A percentile compares a stretch with the other conserved stretches of the same genome.
Evolutionary conservation across 2,797 vertebrate species (phyloP).

Genomic region (Kryptolebias ocellatus): DNA sequence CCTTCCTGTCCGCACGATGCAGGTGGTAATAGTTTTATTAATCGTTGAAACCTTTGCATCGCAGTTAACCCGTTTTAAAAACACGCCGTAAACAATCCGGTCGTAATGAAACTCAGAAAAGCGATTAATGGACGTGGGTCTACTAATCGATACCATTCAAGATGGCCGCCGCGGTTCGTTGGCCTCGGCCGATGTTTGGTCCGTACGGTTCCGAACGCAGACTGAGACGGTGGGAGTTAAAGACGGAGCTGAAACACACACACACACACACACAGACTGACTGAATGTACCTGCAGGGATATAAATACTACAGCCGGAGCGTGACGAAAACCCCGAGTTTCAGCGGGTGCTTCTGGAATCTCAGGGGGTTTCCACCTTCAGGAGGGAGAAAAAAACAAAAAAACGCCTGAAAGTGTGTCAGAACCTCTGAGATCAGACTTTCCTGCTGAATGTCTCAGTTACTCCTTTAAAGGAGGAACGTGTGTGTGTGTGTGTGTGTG

Average conservation of each 20-base stretch:
- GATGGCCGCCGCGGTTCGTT: too few relatives aligned
- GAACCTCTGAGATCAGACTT: neutral
- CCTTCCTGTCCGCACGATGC: too few relatives aligned
- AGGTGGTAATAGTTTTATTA: too few relatives aligned
- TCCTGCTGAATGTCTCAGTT: neutral
- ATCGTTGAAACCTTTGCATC: too few relatives aligned
- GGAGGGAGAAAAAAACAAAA: neutral
- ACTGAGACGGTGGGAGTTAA: neutral
- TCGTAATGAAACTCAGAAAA: too few relatives aligned
- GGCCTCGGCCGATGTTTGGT: too few relatives aligned
- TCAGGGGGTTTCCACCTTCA: constrained; percentile 38
- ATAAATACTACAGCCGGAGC: neutral
- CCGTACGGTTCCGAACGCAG: too few relatives aligned
- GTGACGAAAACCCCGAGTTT: neutral
- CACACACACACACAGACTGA: neutral
- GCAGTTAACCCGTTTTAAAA: too few relatives aligned
- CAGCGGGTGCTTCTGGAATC: constrained; percentile 1
- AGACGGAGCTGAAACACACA: neutral
- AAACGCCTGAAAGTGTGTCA: constrained; percentile 4
- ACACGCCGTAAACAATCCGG: too few relatives aligned
- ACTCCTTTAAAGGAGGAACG: neutral
- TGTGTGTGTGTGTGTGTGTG: neutral
- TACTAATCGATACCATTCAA: too few relatives aligned
- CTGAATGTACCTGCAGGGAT: neutral
- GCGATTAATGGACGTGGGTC: too few relatives aligned